Evolutionary conservation across 2,797 vertebrate species (phyloP).

Genomic region (Spinus pinus): DNA sequence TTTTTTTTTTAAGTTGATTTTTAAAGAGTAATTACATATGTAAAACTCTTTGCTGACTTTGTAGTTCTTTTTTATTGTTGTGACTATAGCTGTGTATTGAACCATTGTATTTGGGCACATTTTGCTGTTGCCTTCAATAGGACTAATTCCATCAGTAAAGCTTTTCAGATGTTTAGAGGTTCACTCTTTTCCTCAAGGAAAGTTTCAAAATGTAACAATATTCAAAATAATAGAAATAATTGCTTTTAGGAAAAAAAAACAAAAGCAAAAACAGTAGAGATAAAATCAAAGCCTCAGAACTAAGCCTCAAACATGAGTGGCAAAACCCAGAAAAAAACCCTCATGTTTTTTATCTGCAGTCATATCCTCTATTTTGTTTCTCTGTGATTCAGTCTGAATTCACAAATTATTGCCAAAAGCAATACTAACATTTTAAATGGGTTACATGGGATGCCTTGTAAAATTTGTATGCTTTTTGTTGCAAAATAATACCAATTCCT

Average conservation of each 20-base stretch:
- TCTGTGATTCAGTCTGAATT: not conserved
- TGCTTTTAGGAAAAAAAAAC: not conserved
- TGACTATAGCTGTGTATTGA: not conserved
- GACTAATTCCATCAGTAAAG: not conserved
- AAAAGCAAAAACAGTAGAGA: not conserved
- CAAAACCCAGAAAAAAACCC: not conserved
- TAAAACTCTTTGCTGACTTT: not conserved
- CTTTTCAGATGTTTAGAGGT: not conserved
- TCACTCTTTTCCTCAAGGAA: not conserved
- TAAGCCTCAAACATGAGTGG: not conserved
- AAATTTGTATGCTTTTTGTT: not conserved
- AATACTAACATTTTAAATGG: not conserved
- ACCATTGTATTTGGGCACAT: not conserved
- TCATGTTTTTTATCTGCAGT: not conserved
- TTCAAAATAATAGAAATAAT: not conserved
- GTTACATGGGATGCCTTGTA: not conserved
- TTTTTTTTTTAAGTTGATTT: not conserved
- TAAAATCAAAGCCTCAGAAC: not conserved
- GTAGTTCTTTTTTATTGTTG: not conserved
- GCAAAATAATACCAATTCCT: not conserved
- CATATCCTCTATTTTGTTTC: not conserved
- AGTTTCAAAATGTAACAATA: not conserved
- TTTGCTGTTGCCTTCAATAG: not conserved
- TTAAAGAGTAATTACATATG: accelerated
- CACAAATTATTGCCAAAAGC: not conserved